These are phyloP conservation scores for Petrocephalus zakoni DNA, from an alignment of 2,113 vertebrate genomes.

Conservation along the genomic window DNA sequence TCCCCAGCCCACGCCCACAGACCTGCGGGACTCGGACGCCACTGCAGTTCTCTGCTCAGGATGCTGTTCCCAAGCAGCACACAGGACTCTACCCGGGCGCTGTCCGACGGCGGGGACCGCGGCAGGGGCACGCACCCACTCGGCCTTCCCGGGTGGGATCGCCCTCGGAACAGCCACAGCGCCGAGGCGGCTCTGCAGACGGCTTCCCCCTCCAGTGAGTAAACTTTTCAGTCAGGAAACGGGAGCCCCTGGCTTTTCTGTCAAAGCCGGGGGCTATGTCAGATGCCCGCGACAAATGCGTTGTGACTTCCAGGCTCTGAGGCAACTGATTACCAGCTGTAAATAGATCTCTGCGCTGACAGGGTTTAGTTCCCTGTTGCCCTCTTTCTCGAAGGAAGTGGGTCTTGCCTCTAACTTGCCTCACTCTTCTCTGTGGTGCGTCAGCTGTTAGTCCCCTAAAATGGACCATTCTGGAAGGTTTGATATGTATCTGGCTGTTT, in stretches of 20 bases:
- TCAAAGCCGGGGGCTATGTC: neutral
- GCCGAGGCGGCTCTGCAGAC: constrained; percentile 72
- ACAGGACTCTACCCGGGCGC: constrained; percentile 77
- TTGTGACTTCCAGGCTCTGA: neutral
- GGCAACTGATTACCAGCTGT: neutral
- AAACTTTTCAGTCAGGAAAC: constrained; percentile 25
- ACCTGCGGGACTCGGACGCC: constrained; percentile 77
- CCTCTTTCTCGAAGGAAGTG: constrained; percentile 23
- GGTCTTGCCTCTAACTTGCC: constrained; percentile 3
- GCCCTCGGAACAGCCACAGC: constrained; percentile 94
- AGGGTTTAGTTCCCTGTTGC: constrained; percentile 6
- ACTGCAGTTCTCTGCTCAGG: constrained; percentile 76
- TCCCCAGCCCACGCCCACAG: constrained; percentile 50
- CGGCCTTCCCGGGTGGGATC: constrained; percentile 87
- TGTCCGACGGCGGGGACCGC: constrained; percentile 80
- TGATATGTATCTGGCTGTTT: neutral
- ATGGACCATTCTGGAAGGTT: neutral
- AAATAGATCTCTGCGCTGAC: neutral
- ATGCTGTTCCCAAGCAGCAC: constrained; percentile 89
- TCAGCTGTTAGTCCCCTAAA: neutral
- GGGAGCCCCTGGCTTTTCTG: neutral
- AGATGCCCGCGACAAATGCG: neutral
- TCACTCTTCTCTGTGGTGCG: neutral
- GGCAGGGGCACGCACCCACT: constrained; percentile 96
- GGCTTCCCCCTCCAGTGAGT: constrained; percentile 85